A percentile compares a stretch with the other conserved stretches of the same genome.
These are phyloP conservation scores for Lepidostoma basale DNA, from an alignment of 1,140 invertebrate species.

Conservation along the genomic window DNA sequence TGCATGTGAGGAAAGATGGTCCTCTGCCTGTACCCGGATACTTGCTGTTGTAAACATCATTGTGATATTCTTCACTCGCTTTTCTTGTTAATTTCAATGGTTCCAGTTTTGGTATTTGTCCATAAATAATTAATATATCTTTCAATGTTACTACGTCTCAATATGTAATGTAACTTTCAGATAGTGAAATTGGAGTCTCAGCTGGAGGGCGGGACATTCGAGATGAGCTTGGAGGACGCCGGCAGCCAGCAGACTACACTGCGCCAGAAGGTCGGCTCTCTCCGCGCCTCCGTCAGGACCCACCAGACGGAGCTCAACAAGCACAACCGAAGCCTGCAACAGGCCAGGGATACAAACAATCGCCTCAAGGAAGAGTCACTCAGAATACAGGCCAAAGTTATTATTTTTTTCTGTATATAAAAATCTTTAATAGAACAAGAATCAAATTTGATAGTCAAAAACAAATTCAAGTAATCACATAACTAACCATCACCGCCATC, in stretches of 20 bases:
- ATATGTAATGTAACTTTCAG: slow-evolving; percentile 45
- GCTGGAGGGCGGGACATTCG: slow-evolving; percentile 51
- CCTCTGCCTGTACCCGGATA: no score
- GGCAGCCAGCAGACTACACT: slow-evolving; percentile 63
- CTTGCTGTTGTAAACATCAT: no score
- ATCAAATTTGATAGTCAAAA: no score
- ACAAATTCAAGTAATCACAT: no score
- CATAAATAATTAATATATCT: no score
- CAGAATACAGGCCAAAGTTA: slow-evolving; percentile 60
- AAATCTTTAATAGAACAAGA: no score
- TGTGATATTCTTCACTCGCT: no score
- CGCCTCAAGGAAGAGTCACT: slow-evolving; percentile 65
- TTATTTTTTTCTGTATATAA: neutral
- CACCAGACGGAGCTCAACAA: slow-evolving; percentile 62
- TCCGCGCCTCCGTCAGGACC: slow-evolving; percentile 61
- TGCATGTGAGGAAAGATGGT: no score
- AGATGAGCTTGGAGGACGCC: slow-evolving; percentile 64
- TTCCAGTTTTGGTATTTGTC: no score
- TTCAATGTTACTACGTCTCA: no score
- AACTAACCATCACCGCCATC: no score
- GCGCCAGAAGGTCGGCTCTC: slow-evolving; percentile 58
- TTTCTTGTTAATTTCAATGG: no score
- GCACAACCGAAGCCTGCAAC: slow-evolving; percentile 65
- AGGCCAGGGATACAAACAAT: slow-evolving; percentile 62
- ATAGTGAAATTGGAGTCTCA: slow-evolving; percentile 51